Percentiles rank a stretch among this genome's conserved stretches.
phyloP scores from a whole-genome alignment of 2,888 invertebrate species.

The Cylloceria caligata region DNA sequence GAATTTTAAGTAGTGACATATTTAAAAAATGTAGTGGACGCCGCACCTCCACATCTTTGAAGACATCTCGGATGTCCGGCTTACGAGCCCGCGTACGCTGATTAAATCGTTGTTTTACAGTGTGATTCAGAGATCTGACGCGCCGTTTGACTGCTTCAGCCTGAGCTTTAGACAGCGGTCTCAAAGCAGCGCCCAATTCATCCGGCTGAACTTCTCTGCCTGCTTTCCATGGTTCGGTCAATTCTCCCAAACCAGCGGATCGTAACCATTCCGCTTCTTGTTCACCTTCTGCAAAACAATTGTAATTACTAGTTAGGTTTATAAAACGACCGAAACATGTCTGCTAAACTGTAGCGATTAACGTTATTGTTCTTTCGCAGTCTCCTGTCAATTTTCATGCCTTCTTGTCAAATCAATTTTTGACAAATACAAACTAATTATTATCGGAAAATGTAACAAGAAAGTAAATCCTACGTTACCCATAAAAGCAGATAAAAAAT shows the following conservation, averaged over 20 bases:
- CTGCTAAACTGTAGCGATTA: neutral
- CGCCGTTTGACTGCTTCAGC: conserved; percentile 91
- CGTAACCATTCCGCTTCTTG: conserved; percentile 92
- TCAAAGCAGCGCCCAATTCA: conserved; percentile 86
- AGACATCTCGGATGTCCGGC: conserved; percentile 93
- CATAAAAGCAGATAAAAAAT: neutral
- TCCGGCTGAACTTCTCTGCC: conserved; percentile 87
- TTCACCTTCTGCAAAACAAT: conserved; percentile 88
- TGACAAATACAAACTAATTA: too few species aligned
- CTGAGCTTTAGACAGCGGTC: conserved; percentile 89
- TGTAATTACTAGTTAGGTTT: neutral
- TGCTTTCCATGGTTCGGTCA: conserved; percentile 90
- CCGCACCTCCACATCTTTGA: conserved; percentile 92
- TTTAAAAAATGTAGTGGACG: too few species aligned
- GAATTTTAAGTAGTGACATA: too few species aligned
- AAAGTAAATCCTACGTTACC: too few species aligned
- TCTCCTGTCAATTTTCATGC: too few species aligned
- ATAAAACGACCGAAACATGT: neutral
- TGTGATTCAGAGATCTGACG: conserved; percentile 91
- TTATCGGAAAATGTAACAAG: too few species aligned
- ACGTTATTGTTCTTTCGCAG: too few species aligned
- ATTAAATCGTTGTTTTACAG: conserved; percentile 87
- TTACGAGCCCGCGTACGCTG: conserved; percentile 86
- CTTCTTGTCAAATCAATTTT: too few species aligned
- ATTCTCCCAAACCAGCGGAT: conserved; percentile 90